phyloP scores from a whole-genome alignment of 2,113 vertebrate species.

The Talpa occidentalis region DNA sequence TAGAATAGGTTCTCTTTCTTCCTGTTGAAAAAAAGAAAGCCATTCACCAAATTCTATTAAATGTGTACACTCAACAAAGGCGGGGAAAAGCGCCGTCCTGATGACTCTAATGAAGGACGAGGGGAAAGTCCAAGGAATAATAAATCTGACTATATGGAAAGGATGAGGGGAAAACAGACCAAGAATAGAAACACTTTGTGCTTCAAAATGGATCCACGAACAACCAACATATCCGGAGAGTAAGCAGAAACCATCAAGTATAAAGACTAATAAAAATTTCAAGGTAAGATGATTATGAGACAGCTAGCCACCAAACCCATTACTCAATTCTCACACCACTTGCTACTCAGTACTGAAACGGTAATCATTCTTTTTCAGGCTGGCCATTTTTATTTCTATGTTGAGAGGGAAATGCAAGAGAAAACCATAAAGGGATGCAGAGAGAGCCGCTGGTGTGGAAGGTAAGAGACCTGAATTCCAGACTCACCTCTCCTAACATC shows the following conservation, averaged over 20 bases:
- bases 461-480: neutral
- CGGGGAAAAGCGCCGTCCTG: neutral
- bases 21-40: constrained; percentile 44
- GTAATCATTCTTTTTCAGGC: neutral
- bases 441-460: neutral
- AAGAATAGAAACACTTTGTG: constrained; percentile 50
- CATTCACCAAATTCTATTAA: constrained; percentile 36
- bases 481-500: neutral
- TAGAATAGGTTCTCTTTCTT: constrained; percentile 26
- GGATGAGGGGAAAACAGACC: neutral
- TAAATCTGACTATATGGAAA: constrained; percentile 51
- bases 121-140: constrained; percentile 5
- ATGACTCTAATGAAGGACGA: constrained; percentile 23
- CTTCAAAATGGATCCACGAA: constrained; percentile 48
- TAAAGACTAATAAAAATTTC: constrained; percentile 60
- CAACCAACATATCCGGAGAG: constrained; percentile 9
- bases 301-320: constrained; percentile 53
- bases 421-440: constrained; percentile 3
- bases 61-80: constrained; percentile 24
- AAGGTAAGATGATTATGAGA: constrained; percentile 69
- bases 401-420: constrained; percentile 20
- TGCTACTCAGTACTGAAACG: constrained; percentile 12
- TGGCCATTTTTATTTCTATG: neutral
- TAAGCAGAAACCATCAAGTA: constrained; percentile 35
- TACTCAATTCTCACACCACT: constrained; percentile 58